These are phyloP conservation scores for Trachythela sp. DNA, from an alignment of 64 coral and sea anemone genomes.

Conservation along the genomic window DNA sequence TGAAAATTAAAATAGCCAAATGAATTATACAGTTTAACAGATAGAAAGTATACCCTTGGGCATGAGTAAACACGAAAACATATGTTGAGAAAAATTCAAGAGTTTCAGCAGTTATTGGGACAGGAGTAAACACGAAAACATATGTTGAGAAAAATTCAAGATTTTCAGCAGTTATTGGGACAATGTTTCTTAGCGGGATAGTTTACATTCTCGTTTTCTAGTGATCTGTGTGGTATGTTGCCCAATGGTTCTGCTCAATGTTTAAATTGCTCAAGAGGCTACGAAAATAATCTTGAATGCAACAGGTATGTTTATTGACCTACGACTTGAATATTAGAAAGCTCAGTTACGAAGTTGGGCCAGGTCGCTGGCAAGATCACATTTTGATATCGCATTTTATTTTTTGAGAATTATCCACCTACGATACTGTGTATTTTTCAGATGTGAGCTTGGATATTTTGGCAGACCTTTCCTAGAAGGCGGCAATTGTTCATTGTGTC, in stretches of 20 bases:
- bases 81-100: neutral
- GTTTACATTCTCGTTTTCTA: neutral
- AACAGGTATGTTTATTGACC: slow-evolving; percentile 46
- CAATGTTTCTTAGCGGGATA: no score
- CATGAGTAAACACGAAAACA: no score
- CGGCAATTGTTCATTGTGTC: slow-evolving; percentile 81
- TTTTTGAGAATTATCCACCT: neutral
- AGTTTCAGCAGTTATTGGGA: no score
- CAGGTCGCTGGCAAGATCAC: no score
- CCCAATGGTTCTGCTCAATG: slow-evolving; percentile 32
- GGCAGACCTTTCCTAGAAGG: slow-evolving; percentile 61
- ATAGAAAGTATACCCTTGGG: no score
- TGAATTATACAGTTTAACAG: no score
- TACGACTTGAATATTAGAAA: no score
- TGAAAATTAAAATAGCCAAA: no score
- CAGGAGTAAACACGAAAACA: no score
- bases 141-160: neutral
- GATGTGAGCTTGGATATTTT: slow-evolving; percentile 76
- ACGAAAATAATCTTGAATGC: slow-evolving; percentile 62
- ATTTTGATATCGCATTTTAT: neutral
- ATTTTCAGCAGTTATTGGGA: no score
- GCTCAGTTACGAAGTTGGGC: no score
- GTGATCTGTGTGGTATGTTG: neutral
- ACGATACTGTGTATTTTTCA: slow-evolving; percentile 36
- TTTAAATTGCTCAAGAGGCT: slow-evolving; percentile 85